Evolutionary conservation across 1,140 invertebrate genomes (phyloP).

Genomic region (Fopius arisanus): DNA sequence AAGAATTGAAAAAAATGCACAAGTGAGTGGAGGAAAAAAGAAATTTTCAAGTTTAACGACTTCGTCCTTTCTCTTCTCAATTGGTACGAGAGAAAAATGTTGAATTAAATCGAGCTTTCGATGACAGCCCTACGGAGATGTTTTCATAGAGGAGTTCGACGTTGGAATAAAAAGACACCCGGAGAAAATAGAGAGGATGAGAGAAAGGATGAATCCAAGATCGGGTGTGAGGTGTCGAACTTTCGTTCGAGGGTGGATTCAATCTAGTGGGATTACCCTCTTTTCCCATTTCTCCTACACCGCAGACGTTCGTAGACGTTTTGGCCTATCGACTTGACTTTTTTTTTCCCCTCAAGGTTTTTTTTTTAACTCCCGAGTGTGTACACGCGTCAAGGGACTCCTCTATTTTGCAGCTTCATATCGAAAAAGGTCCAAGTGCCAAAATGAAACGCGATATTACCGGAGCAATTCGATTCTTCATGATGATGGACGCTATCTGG

Average conservation of each 20-base stretch:
- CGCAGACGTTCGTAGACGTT: neutral
- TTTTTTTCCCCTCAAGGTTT: neutral
- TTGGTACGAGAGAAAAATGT: neutral
- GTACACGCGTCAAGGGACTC: neutral
- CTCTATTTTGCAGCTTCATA: slow-evolving; percentile 1
- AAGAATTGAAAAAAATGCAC: neutral
- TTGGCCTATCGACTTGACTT: neutral
- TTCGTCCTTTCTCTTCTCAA: neutral
- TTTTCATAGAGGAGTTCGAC: neutral
- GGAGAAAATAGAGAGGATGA: neutral
- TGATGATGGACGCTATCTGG: neutral
- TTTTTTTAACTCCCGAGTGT: neutral
- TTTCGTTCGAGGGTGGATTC: slow-evolving; percentile 41
- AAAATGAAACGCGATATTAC: slow-evolving; percentile 3
- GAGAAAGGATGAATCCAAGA: slow-evolving; percentile 3
- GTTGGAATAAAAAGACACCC: neutral
- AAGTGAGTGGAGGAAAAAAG: neutral
- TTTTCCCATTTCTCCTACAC: neutral
- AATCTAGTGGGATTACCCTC: slow-evolving; percentile 50
- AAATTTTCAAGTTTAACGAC: neutral
- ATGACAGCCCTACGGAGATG: neutral
- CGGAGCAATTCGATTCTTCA: neutral
- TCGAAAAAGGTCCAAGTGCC: neutral
- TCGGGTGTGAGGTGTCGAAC: neutral
- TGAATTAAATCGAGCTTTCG: neutral